phyloP scores from a whole-genome alignment of 2,113 vertebrate species.

The Hydropotes inermis region DNA sequence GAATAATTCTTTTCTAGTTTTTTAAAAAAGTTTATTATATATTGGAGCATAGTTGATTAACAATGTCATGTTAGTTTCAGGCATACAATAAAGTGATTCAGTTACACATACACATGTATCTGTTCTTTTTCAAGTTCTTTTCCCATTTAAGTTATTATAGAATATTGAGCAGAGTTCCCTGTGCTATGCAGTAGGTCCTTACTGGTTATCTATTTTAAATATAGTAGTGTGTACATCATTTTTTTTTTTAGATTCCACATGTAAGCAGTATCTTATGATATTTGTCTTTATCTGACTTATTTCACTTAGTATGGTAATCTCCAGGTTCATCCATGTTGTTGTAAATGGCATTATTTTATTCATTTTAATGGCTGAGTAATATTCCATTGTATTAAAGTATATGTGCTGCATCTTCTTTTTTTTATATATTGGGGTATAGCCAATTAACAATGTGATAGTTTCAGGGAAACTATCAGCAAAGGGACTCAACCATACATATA shows the following conservation, averaged over 20 bases:
- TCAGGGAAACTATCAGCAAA: background rate
- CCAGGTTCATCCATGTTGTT: background rate
- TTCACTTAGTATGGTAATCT: background rate
- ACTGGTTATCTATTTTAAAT: background rate
- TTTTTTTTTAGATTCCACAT: background rate
- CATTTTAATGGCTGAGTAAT: background rate
- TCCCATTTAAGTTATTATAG: background rate
- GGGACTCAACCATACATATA: background rate
- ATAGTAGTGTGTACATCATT: background rate
- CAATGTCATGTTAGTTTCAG: background rate
- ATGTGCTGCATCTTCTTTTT: background rate
- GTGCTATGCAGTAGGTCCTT: background rate
- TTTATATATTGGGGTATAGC: background rate
- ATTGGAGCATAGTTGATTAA: background rate
- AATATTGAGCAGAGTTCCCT: background rate
- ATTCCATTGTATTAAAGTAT: background rate
- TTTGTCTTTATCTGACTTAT: background rate
- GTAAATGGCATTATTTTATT: background rate
- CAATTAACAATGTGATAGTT: background rate
- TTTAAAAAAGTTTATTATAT: background rate
- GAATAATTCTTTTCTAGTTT: conserved; percentile 1
- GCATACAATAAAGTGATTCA: background rate
- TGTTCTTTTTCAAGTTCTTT: background rate
- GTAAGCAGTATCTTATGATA: background rate
- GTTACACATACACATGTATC: background rate